Percentiles rank a stretch among this genome's conserved stretches.
Conservation (phyloP, 2,113 vertebrate species). For the Cephalopterus ornatus region DNA sequence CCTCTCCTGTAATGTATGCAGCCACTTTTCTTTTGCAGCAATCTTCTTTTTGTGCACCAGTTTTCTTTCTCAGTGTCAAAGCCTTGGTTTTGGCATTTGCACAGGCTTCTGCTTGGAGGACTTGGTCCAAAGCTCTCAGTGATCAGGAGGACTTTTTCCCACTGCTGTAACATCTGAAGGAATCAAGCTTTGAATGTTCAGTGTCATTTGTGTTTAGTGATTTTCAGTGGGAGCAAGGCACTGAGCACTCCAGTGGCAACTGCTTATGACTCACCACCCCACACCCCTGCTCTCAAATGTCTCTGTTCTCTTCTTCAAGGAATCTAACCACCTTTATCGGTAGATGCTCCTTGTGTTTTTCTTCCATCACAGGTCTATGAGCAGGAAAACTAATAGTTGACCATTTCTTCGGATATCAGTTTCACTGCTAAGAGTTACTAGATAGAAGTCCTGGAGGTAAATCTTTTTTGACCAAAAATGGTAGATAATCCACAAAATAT, state of each 20-base stretch:
- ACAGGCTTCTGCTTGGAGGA: neutral
- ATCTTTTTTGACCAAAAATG: neutral
- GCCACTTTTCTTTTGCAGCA: neutral
- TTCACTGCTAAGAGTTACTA: neutral
- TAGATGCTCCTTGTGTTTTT: neutral
- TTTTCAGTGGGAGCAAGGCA: neutral
- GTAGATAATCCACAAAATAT: neutral
- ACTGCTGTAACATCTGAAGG: neutral
- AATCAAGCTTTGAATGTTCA: neutral
- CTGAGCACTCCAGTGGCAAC: neutral
- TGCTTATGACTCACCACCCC: neutral
- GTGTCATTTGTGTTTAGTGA: neutral
- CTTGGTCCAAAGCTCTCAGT: neutral
- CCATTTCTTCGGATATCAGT: neutral
- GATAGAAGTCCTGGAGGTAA: neutral
- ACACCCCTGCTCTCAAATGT: neutral
- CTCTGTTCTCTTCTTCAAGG: neutral
- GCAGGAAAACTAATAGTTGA: neutral
- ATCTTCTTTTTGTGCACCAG: neutral
- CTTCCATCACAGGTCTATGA: neutral
- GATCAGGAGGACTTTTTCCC: neutral
- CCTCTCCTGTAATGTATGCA: rapidly evolving
- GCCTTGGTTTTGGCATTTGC: neutral
- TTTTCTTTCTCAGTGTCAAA: neutral
- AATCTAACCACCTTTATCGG: neutral